Percentiles rank a stretch among this genome's conserved stretches.
These are phyloP conservation scores for Alfaro cultratus DNA, from an alignment of 2,797 vertebrate species.

Conservation along the genomic window DNA sequence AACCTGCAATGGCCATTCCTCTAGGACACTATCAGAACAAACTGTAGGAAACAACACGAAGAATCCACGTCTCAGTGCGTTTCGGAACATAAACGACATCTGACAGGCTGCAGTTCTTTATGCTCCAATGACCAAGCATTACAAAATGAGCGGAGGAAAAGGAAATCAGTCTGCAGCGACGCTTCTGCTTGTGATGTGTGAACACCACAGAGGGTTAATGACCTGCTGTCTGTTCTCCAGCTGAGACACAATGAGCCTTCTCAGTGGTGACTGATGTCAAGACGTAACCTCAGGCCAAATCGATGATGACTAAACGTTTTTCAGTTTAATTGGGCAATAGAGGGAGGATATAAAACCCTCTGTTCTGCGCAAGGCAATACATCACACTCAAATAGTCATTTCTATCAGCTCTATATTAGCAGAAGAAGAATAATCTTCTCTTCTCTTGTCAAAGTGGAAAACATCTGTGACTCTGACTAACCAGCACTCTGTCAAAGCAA, in stretches of 20 bases:
- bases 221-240: conserved; percentile 1
- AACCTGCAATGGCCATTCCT: neutral
- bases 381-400: neutral
- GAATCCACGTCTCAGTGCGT: conserved; percentile 22
- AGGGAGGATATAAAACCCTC: neutral
- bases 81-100: conserved; percentile 39
- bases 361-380: neutral
- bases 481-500: conserved; percentile 33
- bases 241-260: conserved; percentile 4
- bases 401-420: conserved; percentile 17
- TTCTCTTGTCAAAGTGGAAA: conserved; percentile 13
- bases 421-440: conserved; percentile 1
- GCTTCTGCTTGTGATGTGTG: conserved; percentile 16
- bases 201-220: conserved; percentile 15
- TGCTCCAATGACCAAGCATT: conserved; percentile 24
- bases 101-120: conserved; percentile 50
- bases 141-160: conserved; percentile 26
- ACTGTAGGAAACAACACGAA: conserved; percentile 13
- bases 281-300: conserved; percentile 6
- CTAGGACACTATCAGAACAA: conserved; percentile 10
- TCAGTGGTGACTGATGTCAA: conserved; percentile 6
- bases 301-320: conserved; percentile 14
- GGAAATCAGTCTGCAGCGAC: conserved; percentile 24
- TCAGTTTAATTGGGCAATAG: conserved; percentile 8
- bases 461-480: conserved; percentile 11